Conservation (phyloP, 2,797 vertebrate species). For the Leptatherina wallacei region DNA sequence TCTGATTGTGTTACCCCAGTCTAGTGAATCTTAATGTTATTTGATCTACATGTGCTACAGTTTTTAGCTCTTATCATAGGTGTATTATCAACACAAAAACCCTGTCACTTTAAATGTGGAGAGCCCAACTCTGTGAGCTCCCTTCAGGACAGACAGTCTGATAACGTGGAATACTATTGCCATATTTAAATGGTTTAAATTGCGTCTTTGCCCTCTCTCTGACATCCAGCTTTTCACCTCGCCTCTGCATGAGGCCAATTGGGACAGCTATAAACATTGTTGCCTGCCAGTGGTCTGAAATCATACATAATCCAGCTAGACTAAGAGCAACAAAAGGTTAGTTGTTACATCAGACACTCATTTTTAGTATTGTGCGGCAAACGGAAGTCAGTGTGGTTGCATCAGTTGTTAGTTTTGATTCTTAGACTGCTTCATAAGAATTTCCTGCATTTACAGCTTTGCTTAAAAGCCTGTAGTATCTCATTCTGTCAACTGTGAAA, state of each 20-base stretch:
- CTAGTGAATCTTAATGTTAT: neutral
- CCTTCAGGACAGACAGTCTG: constrained; percentile 4
- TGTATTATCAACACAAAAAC: neutral
- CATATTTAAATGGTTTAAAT: neutral
- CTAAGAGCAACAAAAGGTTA: neutral
- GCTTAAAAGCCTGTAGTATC: no score
- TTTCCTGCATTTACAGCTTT: no score
- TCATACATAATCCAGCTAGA: neutral
- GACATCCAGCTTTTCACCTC: constrained; percentile 3
- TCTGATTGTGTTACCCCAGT: neutral
- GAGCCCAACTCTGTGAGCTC: neutral
- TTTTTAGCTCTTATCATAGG: neutral
- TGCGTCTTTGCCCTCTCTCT: neutral
- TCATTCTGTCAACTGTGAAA: no score
- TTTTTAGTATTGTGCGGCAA: neutral
- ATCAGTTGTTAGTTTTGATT: neutral
- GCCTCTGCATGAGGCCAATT: constrained; percentile 2
- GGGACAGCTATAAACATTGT: neutral
- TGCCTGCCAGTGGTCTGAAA: constrained; percentile 1
- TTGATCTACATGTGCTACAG: neutral
- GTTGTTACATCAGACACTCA: neutral
- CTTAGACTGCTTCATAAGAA: neutral
- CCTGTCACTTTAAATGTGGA: neutral
- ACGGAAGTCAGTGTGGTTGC: neutral
- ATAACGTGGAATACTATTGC: neutral